A percentile compares a stretch with the other conserved stretches of the same genome.
phyloP scores from a whole-genome alignment of 2,113 vertebrate genomes.

The Epinephelus lanceolatus region DNA sequence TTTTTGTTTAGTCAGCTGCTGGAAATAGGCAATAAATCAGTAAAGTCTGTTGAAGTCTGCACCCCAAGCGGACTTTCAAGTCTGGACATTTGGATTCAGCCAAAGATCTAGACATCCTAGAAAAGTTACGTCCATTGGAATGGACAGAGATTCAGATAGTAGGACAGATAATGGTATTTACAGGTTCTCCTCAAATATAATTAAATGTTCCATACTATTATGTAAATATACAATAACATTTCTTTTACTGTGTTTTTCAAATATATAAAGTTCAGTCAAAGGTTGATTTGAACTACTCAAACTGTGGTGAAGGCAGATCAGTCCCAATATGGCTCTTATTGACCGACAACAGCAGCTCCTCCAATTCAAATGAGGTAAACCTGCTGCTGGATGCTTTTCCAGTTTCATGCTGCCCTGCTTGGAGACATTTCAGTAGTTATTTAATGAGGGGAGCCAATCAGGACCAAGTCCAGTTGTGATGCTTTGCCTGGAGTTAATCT shows the following conservation, averaged over 20 bases:
- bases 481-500: conserved; percentile 35
- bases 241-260: background rate
- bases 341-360: conserved; percentile 24
- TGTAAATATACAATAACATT: background rate
- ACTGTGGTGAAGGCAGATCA: background rate
- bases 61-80: too few species aligned
- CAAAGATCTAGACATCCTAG: too few species aligned
- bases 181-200: background rate
- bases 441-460: conserved; percentile 48
- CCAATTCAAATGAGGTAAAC: conserved; percentile 35
- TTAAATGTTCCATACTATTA: background rate
- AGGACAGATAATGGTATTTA: background rate
- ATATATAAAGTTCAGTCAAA: background rate
- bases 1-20: too few species aligned
- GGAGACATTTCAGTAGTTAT: conserved; percentile 28
- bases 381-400: conserved; percentile 34
- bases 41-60: too few species aligned
- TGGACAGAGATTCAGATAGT: too few species aligned
- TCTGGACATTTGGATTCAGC: too few species aligned
- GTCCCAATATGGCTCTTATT: background rate
- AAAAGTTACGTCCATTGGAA: too few species aligned
- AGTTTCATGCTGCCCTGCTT: conserved; percentile 20
- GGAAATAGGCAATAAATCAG: too few species aligned
- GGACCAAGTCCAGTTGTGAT: conserved; percentile 31
- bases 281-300: background rate